Percentiles rank a stretch among this genome's conserved stretches.
Conservation (phyloP, 2,113 vertebrate species). For the Desmodus rotundus region DNA sequence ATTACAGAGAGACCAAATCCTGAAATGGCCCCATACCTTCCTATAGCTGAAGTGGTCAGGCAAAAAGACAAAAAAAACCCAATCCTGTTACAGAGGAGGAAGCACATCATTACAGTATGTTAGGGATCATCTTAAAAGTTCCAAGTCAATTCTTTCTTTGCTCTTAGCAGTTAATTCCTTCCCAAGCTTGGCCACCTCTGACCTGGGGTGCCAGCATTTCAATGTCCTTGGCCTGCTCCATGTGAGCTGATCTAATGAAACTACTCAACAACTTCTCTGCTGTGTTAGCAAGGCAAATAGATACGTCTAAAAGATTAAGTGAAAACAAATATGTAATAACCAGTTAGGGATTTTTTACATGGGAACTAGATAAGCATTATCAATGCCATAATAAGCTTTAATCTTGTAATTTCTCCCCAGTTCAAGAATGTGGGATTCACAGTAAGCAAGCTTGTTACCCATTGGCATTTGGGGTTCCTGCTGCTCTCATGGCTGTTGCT, state of each 20-base stretch:
- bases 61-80: no score
- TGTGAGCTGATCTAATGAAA: neutral
- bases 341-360: neutral
- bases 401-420: constrained; percentile 75
- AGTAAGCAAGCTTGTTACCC: constrained; percentile 89
- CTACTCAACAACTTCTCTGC: neutral
- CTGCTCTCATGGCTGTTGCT: constrained; percentile 90
- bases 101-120: no score
- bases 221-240: constrained; percentile 15
- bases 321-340: neutral
- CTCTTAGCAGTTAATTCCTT: neutral
- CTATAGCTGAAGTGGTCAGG: no score
- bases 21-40: no score
- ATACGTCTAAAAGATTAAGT: neutral
- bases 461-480: constrained; percentile 94
- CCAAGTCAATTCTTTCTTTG: no score
- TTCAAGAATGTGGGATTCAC: constrained; percentile 89
- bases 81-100: no score
- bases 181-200: neutral
- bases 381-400: neutral
- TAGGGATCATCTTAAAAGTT: no score
- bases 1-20: no score
- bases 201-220: neutral
- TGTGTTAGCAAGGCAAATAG: neutral
- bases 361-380: neutral